phyloP scores from a whole-genome alignment of 2,888 invertebrate genomes.

The Acleris literana region DNA sequence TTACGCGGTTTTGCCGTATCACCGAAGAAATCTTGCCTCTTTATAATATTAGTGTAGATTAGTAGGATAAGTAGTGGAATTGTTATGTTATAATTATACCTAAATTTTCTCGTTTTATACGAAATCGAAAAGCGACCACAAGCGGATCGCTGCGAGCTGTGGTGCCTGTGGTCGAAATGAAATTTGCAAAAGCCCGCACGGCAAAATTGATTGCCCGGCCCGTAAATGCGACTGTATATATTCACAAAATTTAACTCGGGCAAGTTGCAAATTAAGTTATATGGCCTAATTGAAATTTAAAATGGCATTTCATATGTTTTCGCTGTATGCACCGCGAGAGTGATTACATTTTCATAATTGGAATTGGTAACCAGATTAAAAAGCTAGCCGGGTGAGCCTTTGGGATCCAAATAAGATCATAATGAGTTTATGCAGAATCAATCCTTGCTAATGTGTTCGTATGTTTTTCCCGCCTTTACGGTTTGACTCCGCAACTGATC shows the following conservation, averaged over 20 bases:
- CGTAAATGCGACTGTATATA: constrained; percentile 32
- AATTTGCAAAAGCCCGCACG: constrained; percentile 35
- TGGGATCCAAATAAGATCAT: no score
- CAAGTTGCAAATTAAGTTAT: constrained; percentile 21
- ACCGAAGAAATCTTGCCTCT: no score
- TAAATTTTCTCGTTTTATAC: background rate
- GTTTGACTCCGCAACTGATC: no score
- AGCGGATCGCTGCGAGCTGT: constrained; percentile 33
- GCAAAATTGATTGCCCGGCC: constrained; percentile 36
- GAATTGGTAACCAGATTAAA: constrained; percentile 3
- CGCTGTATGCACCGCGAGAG: constrained; percentile 3
- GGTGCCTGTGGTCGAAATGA: constrained; percentile 38
- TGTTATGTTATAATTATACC: no score
- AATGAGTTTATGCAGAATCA: no score
- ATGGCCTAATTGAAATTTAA: constrained; percentile 34
- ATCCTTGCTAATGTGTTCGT: no score
- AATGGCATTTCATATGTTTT: constrained; percentile 24
- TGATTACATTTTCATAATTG: constrained; percentile 20
- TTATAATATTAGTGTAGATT: no score
- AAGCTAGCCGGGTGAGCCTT: background rate
- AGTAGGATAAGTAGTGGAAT: no score
- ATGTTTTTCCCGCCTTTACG: no score
- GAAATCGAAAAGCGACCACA: constrained; percentile 36
- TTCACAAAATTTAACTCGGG: constrained; percentile 27
- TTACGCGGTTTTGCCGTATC: no score